Base-by-base conservation (phyloP, 2,113 vertebrate species). In the Ictalurus furcatus region DNA sequence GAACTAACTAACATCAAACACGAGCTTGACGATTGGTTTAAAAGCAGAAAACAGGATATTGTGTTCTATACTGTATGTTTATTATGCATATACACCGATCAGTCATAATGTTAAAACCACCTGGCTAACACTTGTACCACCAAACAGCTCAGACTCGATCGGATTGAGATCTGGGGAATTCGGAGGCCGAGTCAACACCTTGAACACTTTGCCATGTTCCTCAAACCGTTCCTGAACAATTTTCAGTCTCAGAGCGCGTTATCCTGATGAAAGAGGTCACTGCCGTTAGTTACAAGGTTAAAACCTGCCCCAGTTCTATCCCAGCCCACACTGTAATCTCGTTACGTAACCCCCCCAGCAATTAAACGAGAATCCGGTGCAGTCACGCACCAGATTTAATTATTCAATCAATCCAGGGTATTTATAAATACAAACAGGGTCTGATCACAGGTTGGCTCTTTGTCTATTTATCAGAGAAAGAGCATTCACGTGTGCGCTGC, bases 371-470 rank as follows among this genome's bases (percentile, higher is more conserved):
- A 19, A 37, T 21, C 34, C 2, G 19, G 37, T 16, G 30, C 30
- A 1, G 37, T 48, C 23, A 54, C 14, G 14, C 78, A 54, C 28
- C 48, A n/a, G 48, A 54, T 80, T 56, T 80, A 30, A 8, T 34
- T 34, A 59, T 25, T 67, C 21, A 87, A 44, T 40, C 63, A 59
- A 58, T 19, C 52, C 52, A 8, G 48, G 52, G 44, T 2, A 63
- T 84, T 54, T 7, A 84, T 16, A 12, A 56, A 13, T 83, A 11
- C 48, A 17, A 85, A 28, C 23, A 2, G 30, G 1, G 21, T 59
- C 74, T 63, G 76, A 86, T 82, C 11, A 13, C 58, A 76, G 69
- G 13, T 73, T 37, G 79, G 40, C 86, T 65, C n/a, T 34, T 63
- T 28, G 44, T 63, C 74, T 30, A 14, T 61, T 40, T 1, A 59